Evolutionary conservation across 2,113 vertebrate species (phyloP), one percentile per base, ranked within the genome.

Genomic region (Hippocampus comes): DNA sequence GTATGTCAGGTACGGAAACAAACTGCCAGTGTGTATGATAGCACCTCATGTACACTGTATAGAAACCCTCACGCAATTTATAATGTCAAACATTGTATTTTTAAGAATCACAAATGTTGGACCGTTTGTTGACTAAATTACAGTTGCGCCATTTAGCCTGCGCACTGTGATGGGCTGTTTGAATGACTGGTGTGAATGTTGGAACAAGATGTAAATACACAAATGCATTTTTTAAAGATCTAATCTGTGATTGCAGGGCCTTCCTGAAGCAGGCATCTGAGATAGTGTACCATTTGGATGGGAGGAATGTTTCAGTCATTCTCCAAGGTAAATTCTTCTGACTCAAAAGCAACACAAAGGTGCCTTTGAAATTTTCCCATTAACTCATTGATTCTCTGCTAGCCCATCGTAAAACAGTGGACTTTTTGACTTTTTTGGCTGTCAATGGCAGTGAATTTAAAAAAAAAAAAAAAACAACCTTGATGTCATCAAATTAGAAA

Each of bases 181-280:
- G 7, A 21, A 6, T 20, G 49, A 53, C 20, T 20, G 20, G 20
- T 7, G 49, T 5, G 49, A 53, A 53, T 53, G 6, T 53, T 46
- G 34, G 5, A 38, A 38, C 34, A 5, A 38, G 5, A 38, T 6
- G 34, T 38, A 38, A 38, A 38, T 38, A 10, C 21, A 23, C n/a
- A 11, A 23, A 23, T 38, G 25, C 23, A 15, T 59, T 59, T 59
- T 25, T 12, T 1, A 38, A 59, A 59, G 14, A 5, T 10, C 14
- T 27, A 30, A 9, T 70, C 69, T 80, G 15, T 84, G 59, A 63
- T 23, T 69, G 42, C 74, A 99, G 97, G 73, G 84, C 78, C 0
- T 96, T 98, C 82, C 91, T 99, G 63, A 96, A 92, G 78, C 93
- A 94, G 78, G 92, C 96, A n/a, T 93, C 94, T 73, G 97, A 99